Percentiles rank a stretch among this genome's conserved stretches.
Evolutionary conservation across 2,113 vertebrate genomes (phyloP).

Genomic region (Hemibagrus wyckioides): DNA sequence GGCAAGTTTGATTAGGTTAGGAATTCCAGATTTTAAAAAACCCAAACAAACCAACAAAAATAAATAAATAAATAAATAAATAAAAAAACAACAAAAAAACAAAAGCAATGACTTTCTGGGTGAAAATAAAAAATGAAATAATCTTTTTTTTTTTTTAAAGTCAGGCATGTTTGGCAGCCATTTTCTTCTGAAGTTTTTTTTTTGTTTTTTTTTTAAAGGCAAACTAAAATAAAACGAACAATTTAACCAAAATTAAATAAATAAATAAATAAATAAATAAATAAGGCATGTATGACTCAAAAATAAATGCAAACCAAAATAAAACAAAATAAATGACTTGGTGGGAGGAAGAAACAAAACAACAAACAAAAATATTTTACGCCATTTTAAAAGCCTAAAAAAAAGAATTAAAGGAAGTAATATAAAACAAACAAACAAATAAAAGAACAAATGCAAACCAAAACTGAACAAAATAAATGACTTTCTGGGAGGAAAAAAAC

Average conservation of each 20-base stretch:
- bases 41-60: background rate
- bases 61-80: no score
- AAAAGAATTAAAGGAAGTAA: background rate
- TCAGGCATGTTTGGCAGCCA: background rate
- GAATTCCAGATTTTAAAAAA: background rate
- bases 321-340: no score
- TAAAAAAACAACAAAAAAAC: background rate
- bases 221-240: background rate
- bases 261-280: background rate
- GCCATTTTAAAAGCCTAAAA: background rate
- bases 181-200: no score
- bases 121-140: no score
- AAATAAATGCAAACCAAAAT: no score
- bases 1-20: background rate
- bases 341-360: no score
- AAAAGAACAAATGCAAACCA: background rate
- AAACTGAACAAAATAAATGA: background rate
- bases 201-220: background rate
- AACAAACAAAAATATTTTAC: no score
- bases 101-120: background rate
- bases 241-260: background rate
- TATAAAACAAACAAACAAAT: no score
- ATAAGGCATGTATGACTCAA: background rate
- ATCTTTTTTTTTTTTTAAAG: no score
- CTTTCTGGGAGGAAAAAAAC: background rate